Conservation (phyloP, 2,888 invertebrate genomes). For the Cataglyphis rosenhaueri region DNA sequence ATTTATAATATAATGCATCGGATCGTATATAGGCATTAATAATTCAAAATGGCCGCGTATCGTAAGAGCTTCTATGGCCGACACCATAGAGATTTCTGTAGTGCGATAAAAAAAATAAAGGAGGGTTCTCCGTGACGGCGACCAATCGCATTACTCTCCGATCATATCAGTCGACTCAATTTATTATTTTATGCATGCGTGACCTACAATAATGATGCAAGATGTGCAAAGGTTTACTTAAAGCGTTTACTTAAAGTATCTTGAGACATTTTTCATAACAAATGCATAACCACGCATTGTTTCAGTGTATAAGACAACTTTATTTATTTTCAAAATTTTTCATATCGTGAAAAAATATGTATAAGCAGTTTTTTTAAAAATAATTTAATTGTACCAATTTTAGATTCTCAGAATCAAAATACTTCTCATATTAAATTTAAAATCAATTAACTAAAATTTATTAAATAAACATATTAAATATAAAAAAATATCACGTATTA, state of each 20-base stretch:
- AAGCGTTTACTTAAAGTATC: not conserved
- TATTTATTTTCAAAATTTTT: not conserved
- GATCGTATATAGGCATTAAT: constrained; percentile 28
- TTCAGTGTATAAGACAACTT: not conserved
- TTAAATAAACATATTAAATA: not conserved
- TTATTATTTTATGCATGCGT: constrained; percentile 75
- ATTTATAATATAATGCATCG: constrained; percentile 13
- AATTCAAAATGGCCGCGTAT: constrained; percentile 81
- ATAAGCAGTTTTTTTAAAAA: not conserved
- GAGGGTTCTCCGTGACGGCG: constrained; percentile 60
- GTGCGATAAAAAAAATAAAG: constrained; percentile 72
- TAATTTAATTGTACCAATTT: not conserved
- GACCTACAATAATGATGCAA: constrained; percentile 37
- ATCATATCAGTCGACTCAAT: constrained; percentile 77
- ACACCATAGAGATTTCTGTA: constrained; percentile 74
- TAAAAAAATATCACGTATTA: not conserved
- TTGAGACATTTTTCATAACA: constrained; percentile 31
- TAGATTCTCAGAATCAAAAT: not conserved
- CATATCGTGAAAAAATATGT: not conserved
- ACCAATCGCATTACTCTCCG: constrained; percentile 76
- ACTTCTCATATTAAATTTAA: not conserved
- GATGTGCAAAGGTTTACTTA: not conserved
- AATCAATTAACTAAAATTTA: no score
- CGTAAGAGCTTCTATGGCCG: constrained; percentile 68
- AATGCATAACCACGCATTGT: not conserved